phyloP scores from a whole-genome alignment of 2,113 vertebrate genomes.

The Andinoacara biseriatus region DNA sequence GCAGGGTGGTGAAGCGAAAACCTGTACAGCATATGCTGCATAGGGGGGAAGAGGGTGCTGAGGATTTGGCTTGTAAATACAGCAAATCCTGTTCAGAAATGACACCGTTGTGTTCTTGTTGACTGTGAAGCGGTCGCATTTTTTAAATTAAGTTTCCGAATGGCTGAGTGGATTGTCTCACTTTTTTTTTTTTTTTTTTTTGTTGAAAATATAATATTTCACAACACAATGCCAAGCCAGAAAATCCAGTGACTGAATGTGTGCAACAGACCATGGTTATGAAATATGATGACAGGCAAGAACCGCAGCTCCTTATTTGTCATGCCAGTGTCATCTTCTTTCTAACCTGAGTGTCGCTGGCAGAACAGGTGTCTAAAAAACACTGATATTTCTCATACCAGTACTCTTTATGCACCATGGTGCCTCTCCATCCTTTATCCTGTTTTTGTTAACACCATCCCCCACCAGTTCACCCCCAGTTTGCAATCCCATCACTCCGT shows the following conservation, averaged over 20 bases:
- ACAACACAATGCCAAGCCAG: constrained; percentile 24
- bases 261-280: constrained; percentile 54
- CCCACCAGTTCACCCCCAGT: constrained; percentile 50
- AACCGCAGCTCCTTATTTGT: constrained; percentile 49
- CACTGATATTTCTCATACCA: constrained; percentile 1
- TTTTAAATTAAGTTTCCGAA: constrained; percentile 36
- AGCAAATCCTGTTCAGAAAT: constrained; percentile 39
- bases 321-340: constrained; percentile 27
- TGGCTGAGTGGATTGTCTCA: constrained; percentile 5
- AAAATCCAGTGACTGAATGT: constrained; percentile 27
- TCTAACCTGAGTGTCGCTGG: constrained; percentile 18
- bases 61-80: constrained; percentile 36
- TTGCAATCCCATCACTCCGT: constrained; percentile 24
- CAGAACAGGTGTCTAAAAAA: constrained; percentile 6
- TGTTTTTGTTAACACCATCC: constrained; percentile 40
- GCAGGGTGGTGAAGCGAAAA: constrained; percentile 28
- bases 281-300: constrained; percentile 56
- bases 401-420: constrained; percentile 7
- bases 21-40: constrained; percentile 25
- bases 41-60: not conserved
- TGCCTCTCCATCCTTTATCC: constrained; percentile 27
- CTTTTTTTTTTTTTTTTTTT: not conserved
- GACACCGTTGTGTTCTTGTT: constrained; percentile 23
- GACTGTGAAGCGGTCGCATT: constrained; percentile 15
- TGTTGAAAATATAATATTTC: constrained; percentile 23